phyloP scores from a whole-genome alignment of 64 coral and sea anemone species.

The Montipora efflorescens region DNA sequence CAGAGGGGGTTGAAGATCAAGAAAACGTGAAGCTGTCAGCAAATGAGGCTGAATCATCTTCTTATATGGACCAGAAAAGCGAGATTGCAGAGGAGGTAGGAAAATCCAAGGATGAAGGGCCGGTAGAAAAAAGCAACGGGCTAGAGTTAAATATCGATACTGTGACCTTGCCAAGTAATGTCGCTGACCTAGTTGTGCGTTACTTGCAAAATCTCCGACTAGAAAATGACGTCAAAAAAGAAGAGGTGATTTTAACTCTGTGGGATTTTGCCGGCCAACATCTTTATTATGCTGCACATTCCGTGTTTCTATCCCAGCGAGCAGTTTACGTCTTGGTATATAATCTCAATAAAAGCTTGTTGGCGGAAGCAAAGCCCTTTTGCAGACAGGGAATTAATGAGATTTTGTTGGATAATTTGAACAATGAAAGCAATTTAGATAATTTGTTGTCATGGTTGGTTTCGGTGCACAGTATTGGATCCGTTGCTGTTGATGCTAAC shows the following conservation, averaged over 20 bases:
- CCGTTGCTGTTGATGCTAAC: not conserved
- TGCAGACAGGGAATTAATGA: conserved; percentile 24
- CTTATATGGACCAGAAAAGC: not conserved
- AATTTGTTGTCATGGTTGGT: conserved; percentile 42
- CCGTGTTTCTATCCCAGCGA: conserved; percentile 39
- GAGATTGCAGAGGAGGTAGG: not conserved
- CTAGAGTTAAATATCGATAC: conserved; percentile 18
- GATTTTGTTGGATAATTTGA: conserved; percentile 28
- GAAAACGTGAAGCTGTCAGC: not conserved
- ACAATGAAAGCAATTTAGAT: conserved; percentile 58
- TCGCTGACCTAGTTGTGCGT: conserved; percentile 19
- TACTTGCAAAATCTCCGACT: conserved; percentile 20
- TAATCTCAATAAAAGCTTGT: conserved; percentile 34
- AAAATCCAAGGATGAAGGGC: not conserved
- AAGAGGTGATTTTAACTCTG: conserved; percentile 23
- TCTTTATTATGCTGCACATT: conserved; percentile 48
- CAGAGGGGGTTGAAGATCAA: not conserved
- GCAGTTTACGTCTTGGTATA: conserved; percentile 49
- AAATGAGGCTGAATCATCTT: not conserved
- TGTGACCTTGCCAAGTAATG: not conserved
- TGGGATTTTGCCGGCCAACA: conserved; percentile 68
- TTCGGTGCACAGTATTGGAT: conserved; percentile 27
- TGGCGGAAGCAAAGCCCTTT: conserved; percentile 29
- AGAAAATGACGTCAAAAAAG: conserved; percentile 13
- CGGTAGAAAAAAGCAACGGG: not conserved